Conservation (phyloP, 2,113 vertebrate species). For the Microcebus griseorufus region DNA sequence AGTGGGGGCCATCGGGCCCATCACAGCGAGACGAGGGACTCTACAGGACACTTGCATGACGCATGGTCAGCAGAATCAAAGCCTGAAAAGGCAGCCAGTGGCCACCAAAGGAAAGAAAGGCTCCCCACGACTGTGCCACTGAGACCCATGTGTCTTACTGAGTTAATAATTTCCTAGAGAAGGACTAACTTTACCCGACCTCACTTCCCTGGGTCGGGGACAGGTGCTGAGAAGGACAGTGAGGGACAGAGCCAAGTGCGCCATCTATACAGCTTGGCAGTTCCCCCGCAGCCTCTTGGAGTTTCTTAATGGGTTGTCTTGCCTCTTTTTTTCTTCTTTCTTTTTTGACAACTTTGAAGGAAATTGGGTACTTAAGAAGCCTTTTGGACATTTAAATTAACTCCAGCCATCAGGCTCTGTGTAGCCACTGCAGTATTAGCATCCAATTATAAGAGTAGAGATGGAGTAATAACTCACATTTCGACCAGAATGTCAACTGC, state of each 20-base stretch:
- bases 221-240: background rate
- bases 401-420: constrained; percentile 78
- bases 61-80: background rate
- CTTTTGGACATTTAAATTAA: constrained; percentile 86
- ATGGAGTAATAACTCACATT: constrained; percentile 82
- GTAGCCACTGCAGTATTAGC: constrained; percentile 79
- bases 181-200: background rate
- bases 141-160: background rate
- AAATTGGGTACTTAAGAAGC: constrained; percentile 82
- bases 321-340: constrained; percentile 8
- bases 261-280: constrained; percentile 64
- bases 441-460: constrained; percentile 84
- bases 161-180: background rate
- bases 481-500: constrained; percentile 79
- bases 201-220: background rate
- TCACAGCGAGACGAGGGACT: background rate
- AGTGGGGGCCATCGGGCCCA: background rate
- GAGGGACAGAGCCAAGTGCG: background rate
- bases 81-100: background rate
- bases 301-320: constrained; percentile 57
- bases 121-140: background rate
- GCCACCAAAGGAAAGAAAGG: background rate
- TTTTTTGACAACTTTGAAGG: constrained; percentile 81
- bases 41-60: background rate
- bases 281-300: constrained; percentile 67